Base-by-base conservation (phyloP, 2,888 invertebrate species). In the Tachina fera region DNA sequence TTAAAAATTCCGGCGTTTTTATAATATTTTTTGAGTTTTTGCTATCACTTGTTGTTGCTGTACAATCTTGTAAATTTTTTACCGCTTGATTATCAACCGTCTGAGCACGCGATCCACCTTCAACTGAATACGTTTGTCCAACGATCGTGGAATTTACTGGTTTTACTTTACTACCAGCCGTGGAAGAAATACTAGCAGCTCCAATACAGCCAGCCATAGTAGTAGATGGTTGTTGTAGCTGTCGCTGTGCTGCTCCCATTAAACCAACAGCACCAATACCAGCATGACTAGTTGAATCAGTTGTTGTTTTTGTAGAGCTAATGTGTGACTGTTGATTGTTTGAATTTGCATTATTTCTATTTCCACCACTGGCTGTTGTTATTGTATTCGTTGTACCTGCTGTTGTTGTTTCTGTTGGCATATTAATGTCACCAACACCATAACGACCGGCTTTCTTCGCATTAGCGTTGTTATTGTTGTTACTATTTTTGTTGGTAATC, bases 21-120 rank as follows among this genome's bases (percentile, higher is more conserved):
- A 43, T 39, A 39, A 56, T 39, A 51, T 45, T 56, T 86, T 86
- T 77, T 83, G 87, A 80, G 58, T 81, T 81, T 72, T 56, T 88
- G 78, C 77, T 77, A 84, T 19, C 87, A 67, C 39, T 84, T 72
- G 22, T 83, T 58, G 41, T 65, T 22, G 58, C 45, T 60, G 45
- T 56, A 63, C 56, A 76, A 70, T 87, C 76, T 71, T 78, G 14
- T 49, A 79, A 67, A 61, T 16, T 71, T 56, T 41, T 71, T 11
- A 19, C 13, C 41, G 41, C 60, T 77, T 72, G 67, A 72, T 19
- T 86, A 88, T 88, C 88, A 89, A 90, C 90, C 89, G 90, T 89
- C 88, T 90, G 90, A 90, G 90, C 89, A 91, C 92, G 91, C 92
- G 93, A 90, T 91, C 91, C 91, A 90, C 91, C 91, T 91, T 92